Conservation (phyloP, 2,113 vertebrate species). For the Toxostoma redivivum region DNA sequence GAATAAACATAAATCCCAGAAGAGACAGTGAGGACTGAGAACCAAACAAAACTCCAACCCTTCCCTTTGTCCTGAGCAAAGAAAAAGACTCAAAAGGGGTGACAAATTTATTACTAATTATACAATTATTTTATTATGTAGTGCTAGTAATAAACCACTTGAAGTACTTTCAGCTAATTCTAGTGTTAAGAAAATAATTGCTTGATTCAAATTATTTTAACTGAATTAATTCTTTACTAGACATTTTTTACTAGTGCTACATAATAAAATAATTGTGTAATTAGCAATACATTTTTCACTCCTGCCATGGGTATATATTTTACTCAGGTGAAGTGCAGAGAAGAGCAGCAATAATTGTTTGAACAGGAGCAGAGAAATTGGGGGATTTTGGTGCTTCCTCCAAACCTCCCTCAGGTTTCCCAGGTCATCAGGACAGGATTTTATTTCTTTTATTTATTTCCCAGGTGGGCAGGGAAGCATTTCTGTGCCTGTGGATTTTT, state of each 20-base stretch:
- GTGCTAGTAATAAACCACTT: conserved; percentile 76
- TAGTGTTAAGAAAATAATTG: conserved; percentile 82
- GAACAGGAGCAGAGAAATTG: not conserved
- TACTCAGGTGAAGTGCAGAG: conserved; percentile 52
- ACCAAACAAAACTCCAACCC: conserved; percentile 30
- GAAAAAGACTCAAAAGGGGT: conserved; percentile 63
- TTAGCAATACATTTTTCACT: conserved; percentile 76
- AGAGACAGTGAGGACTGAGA: not conserved
- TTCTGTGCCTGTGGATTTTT: not conserved
- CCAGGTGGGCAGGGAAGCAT: not conserved
- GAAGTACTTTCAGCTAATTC: conserved; percentile 77
- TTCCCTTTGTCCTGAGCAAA: conserved; percentile 60
- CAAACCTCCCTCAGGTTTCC: not conserved
- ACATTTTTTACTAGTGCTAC: conserved; percentile 76
- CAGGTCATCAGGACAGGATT: not conserved
- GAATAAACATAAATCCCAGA: conserved; percentile 22
- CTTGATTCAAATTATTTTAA: conserved; percentile 82
- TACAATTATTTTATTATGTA: conserved; percentile 76
- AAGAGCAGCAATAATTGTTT: not conserved
- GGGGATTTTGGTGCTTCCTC: not conserved
- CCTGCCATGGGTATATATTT: conserved; percentile 69
- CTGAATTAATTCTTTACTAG: conserved; percentile 81
- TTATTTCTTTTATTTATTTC: not conserved
- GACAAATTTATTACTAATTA: conserved; percentile 82
- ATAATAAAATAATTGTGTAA: conserved; percentile 80